Conservation (phyloP, 1,140 invertebrate genomes). For the Hylyphantes graminicola region DNA sequence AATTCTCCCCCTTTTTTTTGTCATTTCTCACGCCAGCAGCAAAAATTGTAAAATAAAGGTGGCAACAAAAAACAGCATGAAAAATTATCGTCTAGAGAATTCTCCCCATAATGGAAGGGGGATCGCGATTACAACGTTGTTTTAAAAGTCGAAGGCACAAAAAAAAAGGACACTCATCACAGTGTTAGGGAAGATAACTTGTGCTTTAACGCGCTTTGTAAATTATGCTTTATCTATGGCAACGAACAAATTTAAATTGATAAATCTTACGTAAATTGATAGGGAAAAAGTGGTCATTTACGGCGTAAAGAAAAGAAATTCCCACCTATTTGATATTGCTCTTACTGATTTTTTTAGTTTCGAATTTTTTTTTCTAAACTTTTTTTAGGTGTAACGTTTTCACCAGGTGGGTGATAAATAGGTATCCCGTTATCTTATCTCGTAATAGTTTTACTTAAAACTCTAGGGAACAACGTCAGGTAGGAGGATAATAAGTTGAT, state of each 20-base stretch:
- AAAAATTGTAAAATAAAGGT: too few species aligned
- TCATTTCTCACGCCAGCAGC: too few species aligned
- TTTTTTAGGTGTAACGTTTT: not conserved
- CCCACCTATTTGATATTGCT: not conserved
- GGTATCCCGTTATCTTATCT: conserved; percentile 28
- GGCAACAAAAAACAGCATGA: not conserved
- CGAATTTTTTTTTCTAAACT: not conserved
- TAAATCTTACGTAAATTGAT: conserved; percentile 15
- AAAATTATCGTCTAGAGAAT: conserved; percentile 37
- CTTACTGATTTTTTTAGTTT: not conserved
- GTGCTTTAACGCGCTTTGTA: not conserved
- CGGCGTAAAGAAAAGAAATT: not conserved
- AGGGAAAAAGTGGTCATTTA: conserved; percentile 27
- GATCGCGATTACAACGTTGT: conserved; percentile 30
- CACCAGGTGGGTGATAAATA: conserved; percentile 14
- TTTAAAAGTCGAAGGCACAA: not conserved
- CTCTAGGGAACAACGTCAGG: not conserved
- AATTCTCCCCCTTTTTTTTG: too few species aligned
- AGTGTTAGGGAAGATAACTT: not conserved
- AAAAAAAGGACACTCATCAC: not conserved
- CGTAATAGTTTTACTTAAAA: not conserved
- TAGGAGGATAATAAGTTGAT: not conserved
- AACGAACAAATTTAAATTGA: conserved; percentile 19
- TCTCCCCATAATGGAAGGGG: conserved; percentile 15
- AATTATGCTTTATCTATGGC: conserved; percentile 49